A percentile compares a stretch with the other conserved stretches of the same genome.
These are phyloP conservation scores for Saguinus imperator DNA, from an alignment of 2,113 vertebrate genomes.

Conservation along the genomic window DNA sequence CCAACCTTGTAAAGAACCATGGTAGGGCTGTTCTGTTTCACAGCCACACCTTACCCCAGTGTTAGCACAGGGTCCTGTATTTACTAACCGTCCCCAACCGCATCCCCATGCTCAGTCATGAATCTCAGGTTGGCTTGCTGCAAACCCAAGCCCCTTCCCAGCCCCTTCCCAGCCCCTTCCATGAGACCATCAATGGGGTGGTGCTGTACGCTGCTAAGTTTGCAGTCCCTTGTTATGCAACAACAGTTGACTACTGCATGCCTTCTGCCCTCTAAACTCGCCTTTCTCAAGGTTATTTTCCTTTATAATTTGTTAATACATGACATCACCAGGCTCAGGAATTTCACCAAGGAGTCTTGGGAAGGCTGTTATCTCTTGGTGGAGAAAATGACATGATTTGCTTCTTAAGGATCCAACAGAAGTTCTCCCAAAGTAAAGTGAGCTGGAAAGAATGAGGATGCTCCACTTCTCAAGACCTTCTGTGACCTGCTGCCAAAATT, in stretches of 20 bases:
- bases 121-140: background rate
- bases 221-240: background rate
- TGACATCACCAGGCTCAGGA: background rate
- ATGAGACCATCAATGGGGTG: fast-evolving
- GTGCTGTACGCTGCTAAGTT: fast-evolving
- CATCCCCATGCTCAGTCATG: fast-evolving
- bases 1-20: background rate
- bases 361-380: background rate
- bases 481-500: background rate
- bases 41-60: no score
- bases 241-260: fast-evolving
- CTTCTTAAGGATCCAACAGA: background rate
- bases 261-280: background rate
- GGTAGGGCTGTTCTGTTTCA: background rate
- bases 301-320: background rate
- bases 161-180: background rate
- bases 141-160: background rate
- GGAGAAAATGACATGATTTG: background rate
- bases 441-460: background rate
- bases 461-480: background rate
- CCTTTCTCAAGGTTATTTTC: background rate
- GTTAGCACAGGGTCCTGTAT: no score
- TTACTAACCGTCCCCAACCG: background rate
- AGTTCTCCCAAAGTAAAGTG: background rate
- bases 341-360: background rate